Percentiles rank a stretch among this genome's conserved stretches.
Conservation (phyloP, 2,113 vertebrate species). For the Ctenomys sociabilis region DNA sequence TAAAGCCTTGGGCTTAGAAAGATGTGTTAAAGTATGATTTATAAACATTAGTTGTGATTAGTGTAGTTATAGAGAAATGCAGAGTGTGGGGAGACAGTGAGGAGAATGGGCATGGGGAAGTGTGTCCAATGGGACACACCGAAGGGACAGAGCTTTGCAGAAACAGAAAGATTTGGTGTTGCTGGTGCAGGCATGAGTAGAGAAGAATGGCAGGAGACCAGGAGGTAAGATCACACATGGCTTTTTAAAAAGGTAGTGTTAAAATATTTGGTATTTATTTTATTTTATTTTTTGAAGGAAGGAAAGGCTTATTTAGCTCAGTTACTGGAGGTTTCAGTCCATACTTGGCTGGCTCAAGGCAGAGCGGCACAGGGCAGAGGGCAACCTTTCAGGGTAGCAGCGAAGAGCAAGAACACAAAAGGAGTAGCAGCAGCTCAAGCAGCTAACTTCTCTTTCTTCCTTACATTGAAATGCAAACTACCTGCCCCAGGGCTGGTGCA, state of each 20-base stretch:
- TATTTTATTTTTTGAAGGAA: no score
- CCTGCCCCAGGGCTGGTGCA: no score
- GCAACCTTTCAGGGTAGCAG: no score
- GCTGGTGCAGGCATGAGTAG: no score
- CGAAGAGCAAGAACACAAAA: no score
- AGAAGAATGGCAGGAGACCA: not conserved
- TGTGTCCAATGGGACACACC: not conserved
- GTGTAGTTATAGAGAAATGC: not conserved
- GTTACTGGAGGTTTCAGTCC: no score
- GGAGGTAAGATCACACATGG: not conserved
- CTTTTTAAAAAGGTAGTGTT: not conserved
- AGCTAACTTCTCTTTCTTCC: no score
- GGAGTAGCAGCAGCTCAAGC: no score
- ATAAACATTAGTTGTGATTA: not conserved
- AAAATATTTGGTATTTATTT: constrained; percentile 30
- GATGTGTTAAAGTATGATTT: not conserved
- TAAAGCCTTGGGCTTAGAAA: constrained; percentile 9
- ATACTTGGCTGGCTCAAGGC: no score
- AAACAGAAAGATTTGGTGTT: not conserved
- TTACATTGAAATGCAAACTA: no score
- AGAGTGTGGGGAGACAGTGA: not conserved
- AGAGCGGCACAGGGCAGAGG: no score
- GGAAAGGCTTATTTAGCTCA: no score
- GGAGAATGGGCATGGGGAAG: not conserved
- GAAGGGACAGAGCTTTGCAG: not conserved